phyloP scores from a whole-genome alignment of 1,140 invertebrate species.

The Tetramorium parvispinum region DNA sequence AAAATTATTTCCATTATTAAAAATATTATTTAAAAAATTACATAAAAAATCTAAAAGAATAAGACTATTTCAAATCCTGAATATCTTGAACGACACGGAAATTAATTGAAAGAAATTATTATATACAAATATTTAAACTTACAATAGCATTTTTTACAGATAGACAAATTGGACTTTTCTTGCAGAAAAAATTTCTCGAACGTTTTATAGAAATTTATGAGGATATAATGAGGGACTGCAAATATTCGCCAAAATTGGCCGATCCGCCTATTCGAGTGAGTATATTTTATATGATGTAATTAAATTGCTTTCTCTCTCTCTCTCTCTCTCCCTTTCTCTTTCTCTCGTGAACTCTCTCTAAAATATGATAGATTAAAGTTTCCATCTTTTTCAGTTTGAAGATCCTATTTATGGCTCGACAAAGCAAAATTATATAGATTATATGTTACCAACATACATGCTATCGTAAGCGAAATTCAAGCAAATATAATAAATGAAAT shows the following conservation, averaged over 20 bases:
- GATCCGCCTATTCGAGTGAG: conserved; percentile 86
- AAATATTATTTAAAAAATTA: not conserved
- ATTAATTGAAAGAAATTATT: not conserved
- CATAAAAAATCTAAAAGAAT: not conserved
- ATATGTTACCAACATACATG: conserved; percentile 88
- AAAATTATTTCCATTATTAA: too few relatives aligned
- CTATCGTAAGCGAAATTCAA: not conserved
- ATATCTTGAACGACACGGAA: not conserved
- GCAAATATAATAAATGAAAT: not conserved
- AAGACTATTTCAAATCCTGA: not conserved
- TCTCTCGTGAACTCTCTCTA: too few relatives aligned
- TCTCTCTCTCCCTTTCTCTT: not conserved
- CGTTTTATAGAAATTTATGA: conserved; percentile 88
- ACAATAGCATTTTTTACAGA: conserved; percentile 84
- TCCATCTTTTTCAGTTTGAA: conserved; percentile 86
- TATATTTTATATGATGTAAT: conserved; percentile 30
- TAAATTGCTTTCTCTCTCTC: not conserved
- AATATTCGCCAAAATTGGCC: conserved; percentile 86
- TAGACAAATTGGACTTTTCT: conserved; percentile 89
- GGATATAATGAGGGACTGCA: conserved; percentile 87
- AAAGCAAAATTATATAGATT: conserved; percentile 90
- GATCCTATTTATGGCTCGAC: conserved; percentile 90
- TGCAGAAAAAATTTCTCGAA: conserved; percentile 88
- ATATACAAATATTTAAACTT: not conserved
- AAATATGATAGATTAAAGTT: not conserved